A percentile compares a stretch with the other conserved stretches of the same genome.
Conservation (phyloP, 2,797 vertebrate species). For the Sebastes jordani region DNA sequence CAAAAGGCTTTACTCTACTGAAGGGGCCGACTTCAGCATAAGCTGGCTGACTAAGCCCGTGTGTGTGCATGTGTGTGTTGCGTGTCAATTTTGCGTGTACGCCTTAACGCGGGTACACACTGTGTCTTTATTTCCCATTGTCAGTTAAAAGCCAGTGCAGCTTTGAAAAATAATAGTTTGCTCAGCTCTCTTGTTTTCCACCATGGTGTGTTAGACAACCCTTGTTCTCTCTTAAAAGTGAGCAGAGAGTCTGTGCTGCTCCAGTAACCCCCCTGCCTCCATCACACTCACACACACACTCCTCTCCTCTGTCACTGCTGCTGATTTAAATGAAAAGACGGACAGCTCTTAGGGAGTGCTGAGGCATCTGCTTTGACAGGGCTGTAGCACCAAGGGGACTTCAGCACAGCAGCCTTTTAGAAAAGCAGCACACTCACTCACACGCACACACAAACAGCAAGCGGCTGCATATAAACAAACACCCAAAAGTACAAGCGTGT, state of each 20-base stretch:
- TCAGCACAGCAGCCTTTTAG: slow-evolving; percentile 28
- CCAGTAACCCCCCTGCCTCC: not conserved
- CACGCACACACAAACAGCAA: not conserved
- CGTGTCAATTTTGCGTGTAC: slow-evolving; percentile 17
- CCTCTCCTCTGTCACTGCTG: slow-evolving; percentile 26
- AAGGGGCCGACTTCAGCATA: slow-evolving; percentile 3
- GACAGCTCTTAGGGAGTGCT: slow-evolving; percentile 49
- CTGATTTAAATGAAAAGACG: slow-evolving; percentile 55
- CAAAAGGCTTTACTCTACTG: slow-evolving; percentile 8
- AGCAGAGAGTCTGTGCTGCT: slow-evolving; percentile 20
- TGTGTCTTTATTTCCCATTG: not conserved
- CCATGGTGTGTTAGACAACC: slow-evolving; percentile 10
- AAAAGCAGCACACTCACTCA: slow-evolving; percentile 9
- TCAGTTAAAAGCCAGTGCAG: slow-evolving; percentile 6
- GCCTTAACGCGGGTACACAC: not conserved
- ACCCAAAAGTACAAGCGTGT: slow-evolving; percentile 6
- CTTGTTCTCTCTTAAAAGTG: slow-evolving; percentile 34
- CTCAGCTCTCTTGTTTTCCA: slow-evolving; percentile 23
- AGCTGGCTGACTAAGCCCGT: not conserved
- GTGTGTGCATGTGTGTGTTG: not conserved
- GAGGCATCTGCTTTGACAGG: slow-evolving; percentile 61
- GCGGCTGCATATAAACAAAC: slow-evolving; percentile 9
- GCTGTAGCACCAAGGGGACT: slow-evolving; percentile 29
- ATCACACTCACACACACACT: not conserved
- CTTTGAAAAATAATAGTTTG: slow-evolving; percentile 24